A percentile compares a stretch with the other conserved stretches of the same genome.
phyloP scores from a whole-genome alignment of 1,140 invertebrate genomes.

The Acromyrmex echinatior region DNA sequence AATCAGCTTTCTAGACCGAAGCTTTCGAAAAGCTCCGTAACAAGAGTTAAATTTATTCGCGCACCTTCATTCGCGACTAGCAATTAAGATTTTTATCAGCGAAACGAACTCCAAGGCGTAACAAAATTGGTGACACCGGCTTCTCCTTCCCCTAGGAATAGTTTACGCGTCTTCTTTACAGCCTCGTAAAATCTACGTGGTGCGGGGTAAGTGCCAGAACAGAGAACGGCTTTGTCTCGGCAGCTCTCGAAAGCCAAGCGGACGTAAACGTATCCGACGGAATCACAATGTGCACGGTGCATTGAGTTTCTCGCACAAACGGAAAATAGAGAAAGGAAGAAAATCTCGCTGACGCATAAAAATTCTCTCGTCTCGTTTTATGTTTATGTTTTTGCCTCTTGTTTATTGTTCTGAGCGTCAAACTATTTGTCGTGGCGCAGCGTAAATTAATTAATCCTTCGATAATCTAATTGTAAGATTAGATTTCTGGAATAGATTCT shows the following conservation, averaged over 20 bases:
- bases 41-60: constrained; percentile 23
- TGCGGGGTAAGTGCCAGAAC: constrained; percentile 44
- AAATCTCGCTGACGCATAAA: constrained; percentile 41
- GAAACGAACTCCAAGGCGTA: constrained; percentile 43
- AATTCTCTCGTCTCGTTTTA: constrained; percentile 22
- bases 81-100: constrained; percentile 56
- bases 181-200: constrained; percentile 56
- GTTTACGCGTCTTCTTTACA: constrained; percentile 60
- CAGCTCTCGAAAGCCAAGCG: constrained; percentile 45
- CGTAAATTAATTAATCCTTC: neutral
- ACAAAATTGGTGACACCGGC: constrained; percentile 51
- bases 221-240: constrained; percentile 60
- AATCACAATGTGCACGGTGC: constrained; percentile 54
- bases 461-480: neutral
- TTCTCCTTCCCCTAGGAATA: constrained; percentile 27
- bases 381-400: constrained; percentile 43
- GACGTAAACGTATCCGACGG: constrained; percentile 53
- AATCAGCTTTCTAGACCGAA: neutral
- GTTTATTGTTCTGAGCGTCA: constrained; percentile 46
- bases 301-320: constrained; percentile 45
- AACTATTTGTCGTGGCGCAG: neutral
- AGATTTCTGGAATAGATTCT: neutral
- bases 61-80: constrained; percentile 9
- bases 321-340: constrained; percentile 51
- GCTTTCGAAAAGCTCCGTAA: neutral